Percentiles rank a stretch among this genome's conserved stretches.
Evolutionary conservation across 2,113 vertebrate genomes (phyloP).

Genomic region (Rhea americana): DNA sequence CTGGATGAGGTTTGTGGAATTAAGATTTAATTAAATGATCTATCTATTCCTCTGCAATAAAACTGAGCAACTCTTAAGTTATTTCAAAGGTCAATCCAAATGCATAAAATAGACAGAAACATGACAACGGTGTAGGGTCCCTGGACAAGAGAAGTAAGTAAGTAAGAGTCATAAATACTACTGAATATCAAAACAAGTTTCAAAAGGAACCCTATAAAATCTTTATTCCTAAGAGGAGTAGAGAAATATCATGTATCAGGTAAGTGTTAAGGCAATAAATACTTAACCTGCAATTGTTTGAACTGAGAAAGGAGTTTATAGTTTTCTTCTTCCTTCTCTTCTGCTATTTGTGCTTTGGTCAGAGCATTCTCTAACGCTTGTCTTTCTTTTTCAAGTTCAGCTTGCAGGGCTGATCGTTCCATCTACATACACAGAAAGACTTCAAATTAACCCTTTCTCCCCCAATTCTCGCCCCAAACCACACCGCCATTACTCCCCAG

Average conservation of each 20-base stretch:
- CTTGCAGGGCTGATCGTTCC: conserved; percentile 78
- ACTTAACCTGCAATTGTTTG: conserved; percentile 78
- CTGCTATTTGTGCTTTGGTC: conserved; percentile 71
- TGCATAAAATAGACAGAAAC: background rate
- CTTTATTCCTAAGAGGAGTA: background rate
- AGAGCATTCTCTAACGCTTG: conserved; percentile 77
- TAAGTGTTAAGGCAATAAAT: background rate
- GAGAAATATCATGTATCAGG: background rate
- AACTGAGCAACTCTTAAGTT: background rate
- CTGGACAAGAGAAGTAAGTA: background rate
- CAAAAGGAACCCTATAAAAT: background rate
- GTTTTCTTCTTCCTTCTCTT: conserved; percentile 79
- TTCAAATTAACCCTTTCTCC: background rate
- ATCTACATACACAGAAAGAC: conserved; percentile 66
- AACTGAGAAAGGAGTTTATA: conserved; percentile 74
- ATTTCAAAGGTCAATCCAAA: background rate
- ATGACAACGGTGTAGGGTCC: background rate
- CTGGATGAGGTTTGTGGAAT: background rate
- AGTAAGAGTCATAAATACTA: background rate
- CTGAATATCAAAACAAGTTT: background rate
- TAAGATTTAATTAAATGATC: background rate
- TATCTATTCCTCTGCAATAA: background rate
- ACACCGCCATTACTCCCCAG: background rate
- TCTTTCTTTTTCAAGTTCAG: conserved; percentile 81
- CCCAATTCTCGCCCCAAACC: background rate